Evolutionary conservation across 2,797 vertebrate genomes (phyloP).

Genomic region (Spizella passerina): DNA sequence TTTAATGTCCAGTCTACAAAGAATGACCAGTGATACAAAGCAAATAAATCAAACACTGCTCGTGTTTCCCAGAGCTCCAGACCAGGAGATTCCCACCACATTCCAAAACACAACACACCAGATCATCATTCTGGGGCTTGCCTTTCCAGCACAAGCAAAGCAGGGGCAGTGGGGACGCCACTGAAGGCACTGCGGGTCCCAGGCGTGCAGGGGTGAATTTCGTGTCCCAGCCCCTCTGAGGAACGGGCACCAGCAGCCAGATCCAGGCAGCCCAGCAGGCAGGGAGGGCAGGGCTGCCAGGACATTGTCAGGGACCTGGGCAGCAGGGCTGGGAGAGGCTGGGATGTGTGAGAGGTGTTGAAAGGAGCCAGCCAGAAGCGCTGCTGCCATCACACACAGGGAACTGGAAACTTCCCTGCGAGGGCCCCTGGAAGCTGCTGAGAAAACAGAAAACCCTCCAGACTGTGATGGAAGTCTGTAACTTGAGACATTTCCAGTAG

Average conservation of each 20-base stretch:
- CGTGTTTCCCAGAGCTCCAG: fast-evolving
- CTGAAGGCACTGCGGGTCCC: fast-evolving
- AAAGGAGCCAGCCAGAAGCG: background rate
- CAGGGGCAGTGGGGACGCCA: background rate
- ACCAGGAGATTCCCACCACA: background rate
- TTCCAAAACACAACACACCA: background rate
- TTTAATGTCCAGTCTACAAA: background rate
- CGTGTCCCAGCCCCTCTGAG: background rate
- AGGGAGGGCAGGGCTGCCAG: background rate
- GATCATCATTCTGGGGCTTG: background rate
- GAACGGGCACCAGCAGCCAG: background rate
- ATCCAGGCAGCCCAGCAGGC: background rate
- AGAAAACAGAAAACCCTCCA: background rate
- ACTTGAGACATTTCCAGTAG: background rate
- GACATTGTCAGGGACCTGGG: background rate
- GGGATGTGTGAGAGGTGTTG: background rate
- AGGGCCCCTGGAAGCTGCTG: background rate
- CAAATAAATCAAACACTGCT: background rate
- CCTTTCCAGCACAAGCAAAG: background rate
- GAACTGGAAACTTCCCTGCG: background rate
- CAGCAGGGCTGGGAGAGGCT: background rate
- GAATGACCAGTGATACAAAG: background rate
- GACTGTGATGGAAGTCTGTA: background rate
- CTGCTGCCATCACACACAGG: background rate
- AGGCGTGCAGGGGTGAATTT: background rate